phyloP scores from a whole-genome alignment of 1,140 invertebrate species.

The Achatina immaculata region DNA sequence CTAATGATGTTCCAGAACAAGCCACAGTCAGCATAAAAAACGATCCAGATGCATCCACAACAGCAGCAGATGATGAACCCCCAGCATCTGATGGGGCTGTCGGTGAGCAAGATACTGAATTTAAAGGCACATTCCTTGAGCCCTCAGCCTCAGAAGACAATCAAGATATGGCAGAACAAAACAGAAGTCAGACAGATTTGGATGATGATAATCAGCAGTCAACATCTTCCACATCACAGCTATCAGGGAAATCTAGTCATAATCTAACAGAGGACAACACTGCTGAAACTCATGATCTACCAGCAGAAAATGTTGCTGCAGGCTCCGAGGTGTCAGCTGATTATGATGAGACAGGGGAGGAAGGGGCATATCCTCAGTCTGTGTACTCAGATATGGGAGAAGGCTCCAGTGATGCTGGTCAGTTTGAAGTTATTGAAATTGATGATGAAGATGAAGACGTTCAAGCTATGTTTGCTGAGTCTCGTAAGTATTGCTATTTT shows the following conservation, averaged over 20 bases:
- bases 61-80: slow-evolving; percentile 5
- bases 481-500: slow-evolving; percentile 1
- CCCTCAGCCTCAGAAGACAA: slow-evolving; percentile 1
- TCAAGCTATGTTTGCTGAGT: slow-evolving; percentile 16
- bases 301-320: background rate
- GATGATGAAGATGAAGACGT: slow-evolving; percentile 31
- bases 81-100: background rate
- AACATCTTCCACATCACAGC: background rate
- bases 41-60: slow-evolving; percentile 9
- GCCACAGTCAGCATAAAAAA: slow-evolving; percentile 10
- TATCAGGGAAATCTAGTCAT: background rate
- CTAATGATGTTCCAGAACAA: background rate
- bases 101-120: background rate
- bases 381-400: slow-evolving; percentile 25
- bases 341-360: slow-evolving; percentile 31
- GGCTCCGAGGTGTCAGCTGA: slow-evolving; percentile 20
- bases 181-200: background rate
- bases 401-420: slow-evolving; percentile 12
- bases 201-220: background rate
- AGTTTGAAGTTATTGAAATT: slow-evolving; percentile 36
- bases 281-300: background rate
- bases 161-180: background rate
- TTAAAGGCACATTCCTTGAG: slow-evolving; percentile 27
- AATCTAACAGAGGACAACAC: background rate
- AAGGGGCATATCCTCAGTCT: slow-evolving; percentile 29